Conservation (phyloP, 2,888 invertebrate species). For the Meiosimyza platycephala region DNA sequence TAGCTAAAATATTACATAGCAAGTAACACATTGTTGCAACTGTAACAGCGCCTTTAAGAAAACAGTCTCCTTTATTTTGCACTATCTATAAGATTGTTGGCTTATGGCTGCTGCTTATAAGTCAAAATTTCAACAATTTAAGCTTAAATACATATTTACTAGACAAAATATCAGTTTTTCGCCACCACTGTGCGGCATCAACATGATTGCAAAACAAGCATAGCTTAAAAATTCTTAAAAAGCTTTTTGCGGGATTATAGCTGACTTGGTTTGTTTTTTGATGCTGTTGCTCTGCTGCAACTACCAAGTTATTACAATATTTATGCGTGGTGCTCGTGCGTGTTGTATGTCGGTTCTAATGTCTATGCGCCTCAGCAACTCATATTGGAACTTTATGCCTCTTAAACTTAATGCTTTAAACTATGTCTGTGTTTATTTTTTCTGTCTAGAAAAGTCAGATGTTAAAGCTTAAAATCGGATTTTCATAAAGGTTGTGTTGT, state of each 20-base stretch:
- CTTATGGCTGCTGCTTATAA: no score
- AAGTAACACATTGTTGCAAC: no score
- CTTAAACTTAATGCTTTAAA: not conserved
- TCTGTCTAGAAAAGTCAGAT: constrained; percentile 22
- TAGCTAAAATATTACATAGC: no score
- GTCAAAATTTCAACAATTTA: no score
- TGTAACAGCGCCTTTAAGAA: no score
- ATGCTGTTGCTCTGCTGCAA: constrained; percentile 11
- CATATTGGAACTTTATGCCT: not conserved
- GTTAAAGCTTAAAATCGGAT: constrained; percentile 30
- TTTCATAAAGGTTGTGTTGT: constrained; percentile 18
- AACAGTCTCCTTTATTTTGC: no score
- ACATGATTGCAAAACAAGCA: constrained; percentile 22
- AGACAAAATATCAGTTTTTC: not conserved
- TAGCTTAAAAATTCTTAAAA: constrained; percentile 34
- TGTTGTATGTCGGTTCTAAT: not conserved
- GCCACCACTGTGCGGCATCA: not conserved
- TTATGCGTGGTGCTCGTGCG: not conserved
- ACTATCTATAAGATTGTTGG: no score
- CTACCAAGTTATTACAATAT: not conserved
- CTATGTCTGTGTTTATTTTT: not conserved
- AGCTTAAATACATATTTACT: no score
- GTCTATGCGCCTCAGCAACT: not conserved
- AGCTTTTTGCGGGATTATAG: constrained; percentile 38
- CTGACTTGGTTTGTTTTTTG: constrained; percentile 30